A percentile compares a stretch with the other conserved stretches of the same genome.
phyloP scores from a whole-genome alignment of 2,888 invertebrate species.

The Pinctada fucata region DNA sequence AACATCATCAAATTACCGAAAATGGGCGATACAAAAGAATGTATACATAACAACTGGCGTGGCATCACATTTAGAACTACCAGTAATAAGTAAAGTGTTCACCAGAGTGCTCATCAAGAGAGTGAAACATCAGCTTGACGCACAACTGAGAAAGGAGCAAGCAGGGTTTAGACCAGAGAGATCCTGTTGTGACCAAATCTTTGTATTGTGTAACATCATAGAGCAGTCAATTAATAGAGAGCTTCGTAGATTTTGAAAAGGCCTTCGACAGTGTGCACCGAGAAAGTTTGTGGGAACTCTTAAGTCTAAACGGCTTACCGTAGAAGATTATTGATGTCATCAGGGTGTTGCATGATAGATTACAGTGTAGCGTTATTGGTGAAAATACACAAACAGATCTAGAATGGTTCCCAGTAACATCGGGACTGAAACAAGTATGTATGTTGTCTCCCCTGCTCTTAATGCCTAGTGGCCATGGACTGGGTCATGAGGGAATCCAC shows the following conservation, averaged over 20 bases:
- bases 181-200: conserved; percentile 37
- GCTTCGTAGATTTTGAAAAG: conserved; percentile 42
- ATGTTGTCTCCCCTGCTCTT: conserved; percentile 27
- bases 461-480: conserved; percentile 19
- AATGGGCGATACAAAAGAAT: neutral
- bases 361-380: conserved; percentile 14
- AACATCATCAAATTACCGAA: conserved; percentile 7
- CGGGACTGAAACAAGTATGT: conserved; percentile 30
- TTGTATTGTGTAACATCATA: conserved; percentile 36
- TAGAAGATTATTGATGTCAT: conserved; percentile 17
- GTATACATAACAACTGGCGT: conserved; percentile 8
- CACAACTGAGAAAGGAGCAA: conserved; percentile 32
- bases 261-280: conserved; percentile 46
- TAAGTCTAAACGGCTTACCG: conserved; percentile 28
- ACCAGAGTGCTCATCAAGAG: conserved; percentile 8
- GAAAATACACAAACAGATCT: conserved; percentile 15
- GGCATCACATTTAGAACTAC: conserved; percentile 9
- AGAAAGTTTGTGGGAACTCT: conserved; percentile 35
- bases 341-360: conserved; percentile 17
- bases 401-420: conserved; percentile 23
- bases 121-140: conserved; percentile 20
- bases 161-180: conserved; percentile 40
- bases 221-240: conserved; percentile 40
- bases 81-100: neutral
- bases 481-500: conserved; percentile 18